Percentiles rank a stretch among this genome's conserved stretches.
Evolutionary conservation across 2,888 invertebrate genomes (phyloP).

Genomic region (Patella depressa): DNA sequence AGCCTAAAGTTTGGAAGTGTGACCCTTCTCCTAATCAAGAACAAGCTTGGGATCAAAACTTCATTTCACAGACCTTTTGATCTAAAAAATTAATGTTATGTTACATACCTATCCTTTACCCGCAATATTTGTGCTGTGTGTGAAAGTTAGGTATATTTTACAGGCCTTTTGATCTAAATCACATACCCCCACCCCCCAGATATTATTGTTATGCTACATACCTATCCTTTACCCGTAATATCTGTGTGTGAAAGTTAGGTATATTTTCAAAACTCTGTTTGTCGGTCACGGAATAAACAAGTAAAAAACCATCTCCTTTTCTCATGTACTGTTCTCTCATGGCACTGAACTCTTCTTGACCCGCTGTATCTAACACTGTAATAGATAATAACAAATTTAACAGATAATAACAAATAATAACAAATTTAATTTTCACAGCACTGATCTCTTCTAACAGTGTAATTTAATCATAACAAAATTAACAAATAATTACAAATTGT

Average conservation of each 20-base stretch:
- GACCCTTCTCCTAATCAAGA: neutral
- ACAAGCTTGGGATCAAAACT: no score
- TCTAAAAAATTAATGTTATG: neutral
- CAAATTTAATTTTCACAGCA: no score
- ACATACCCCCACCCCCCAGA: no score
- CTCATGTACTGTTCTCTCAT: slow-evolving; percentile 77
- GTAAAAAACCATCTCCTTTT: slow-evolving; percentile 88
- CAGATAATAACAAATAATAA: no score
- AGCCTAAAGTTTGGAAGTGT: neutral
- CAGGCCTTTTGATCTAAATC: no score
- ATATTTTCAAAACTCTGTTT: slow-evolving; percentile 91
- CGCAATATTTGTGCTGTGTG: slow-evolving; percentile 90
- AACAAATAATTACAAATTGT: no score
- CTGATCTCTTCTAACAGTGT: no score
- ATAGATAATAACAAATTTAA: slow-evolving; percentile 18
- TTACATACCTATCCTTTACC: slow-evolving; percentile 82
- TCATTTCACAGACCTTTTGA: neutral
- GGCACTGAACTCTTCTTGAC: slow-evolving; percentile 95
- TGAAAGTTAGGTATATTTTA: slow-evolving; percentile 82
- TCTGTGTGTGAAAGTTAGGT: slow-evolving; percentile 89
- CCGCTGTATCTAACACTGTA: slow-evolving; percentile 92
- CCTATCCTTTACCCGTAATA: slow-evolving; percentile 89
- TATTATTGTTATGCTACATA: slow-evolving; percentile 43
- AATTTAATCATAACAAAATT: no score
- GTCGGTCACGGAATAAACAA: slow-evolving; percentile 94